Evolutionary conservation across 1,140 invertebrate genomes (phyloP).

Genomic region (Alviniconcha marisindica): DNA sequence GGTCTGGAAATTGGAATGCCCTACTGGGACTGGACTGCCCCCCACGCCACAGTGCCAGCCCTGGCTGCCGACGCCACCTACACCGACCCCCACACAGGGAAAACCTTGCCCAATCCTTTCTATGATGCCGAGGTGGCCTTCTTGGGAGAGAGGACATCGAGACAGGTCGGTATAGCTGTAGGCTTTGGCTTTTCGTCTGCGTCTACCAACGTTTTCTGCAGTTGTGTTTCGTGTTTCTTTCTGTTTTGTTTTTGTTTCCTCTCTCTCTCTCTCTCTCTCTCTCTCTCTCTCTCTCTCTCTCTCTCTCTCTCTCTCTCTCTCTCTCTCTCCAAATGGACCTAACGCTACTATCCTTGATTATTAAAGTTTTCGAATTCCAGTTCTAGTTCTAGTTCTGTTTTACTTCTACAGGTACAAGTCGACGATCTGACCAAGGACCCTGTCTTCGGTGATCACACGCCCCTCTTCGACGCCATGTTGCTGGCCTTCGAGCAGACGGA

Average conservation of each 20-base stretch:
- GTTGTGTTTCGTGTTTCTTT: too few species aligned
- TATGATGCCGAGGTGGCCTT: conserved; percentile 47
- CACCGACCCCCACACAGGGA: conserved; percentile 23
- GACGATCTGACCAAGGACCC: conserved; percentile 37
- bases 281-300: too few species aligned
- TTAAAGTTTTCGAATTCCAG: too few species aligned
- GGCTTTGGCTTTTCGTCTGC: not conserved
- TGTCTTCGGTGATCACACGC: conserved; percentile 40
- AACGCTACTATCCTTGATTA: too few species aligned
- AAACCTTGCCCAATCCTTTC: conserved; percentile 45
- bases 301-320: too few species aligned
- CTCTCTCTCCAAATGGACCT: too few species aligned
- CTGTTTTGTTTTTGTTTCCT: too few species aligned
- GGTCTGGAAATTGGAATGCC: conserved; percentile 49
- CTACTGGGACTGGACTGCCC: conserved; percentile 56
- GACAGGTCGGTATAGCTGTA: not conserved
- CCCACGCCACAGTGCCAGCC: conserved; percentile 30
- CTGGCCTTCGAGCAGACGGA: conserved; percentile 47
- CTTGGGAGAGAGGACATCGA: conserved; percentile 25
- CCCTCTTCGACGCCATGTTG: conserved; percentile 43
- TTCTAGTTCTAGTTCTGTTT: not conserved
- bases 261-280: too few species aligned
- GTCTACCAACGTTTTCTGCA: too few species aligned
- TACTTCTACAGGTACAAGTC: not conserved
- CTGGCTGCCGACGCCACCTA: conserved; percentile 43